These are phyloP conservation scores for Drosophila neocordata DNA, from an alignment of 1,140 invertebrate species.

Conservation along the genomic window DNA sequence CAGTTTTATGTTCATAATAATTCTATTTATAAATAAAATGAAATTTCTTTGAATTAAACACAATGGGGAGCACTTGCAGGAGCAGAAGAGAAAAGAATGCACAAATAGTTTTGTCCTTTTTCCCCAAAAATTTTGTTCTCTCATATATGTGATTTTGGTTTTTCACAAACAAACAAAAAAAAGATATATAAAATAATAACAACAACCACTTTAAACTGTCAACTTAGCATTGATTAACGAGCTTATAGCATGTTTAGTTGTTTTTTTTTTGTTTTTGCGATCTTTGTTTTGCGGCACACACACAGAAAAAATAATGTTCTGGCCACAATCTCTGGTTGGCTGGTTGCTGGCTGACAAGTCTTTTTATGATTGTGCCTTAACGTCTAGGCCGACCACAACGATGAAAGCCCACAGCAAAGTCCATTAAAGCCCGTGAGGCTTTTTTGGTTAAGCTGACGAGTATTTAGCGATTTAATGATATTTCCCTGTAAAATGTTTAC, in stretches of 20 bases:
- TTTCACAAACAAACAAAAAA: conserved; percentile 15
- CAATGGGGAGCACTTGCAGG: neutral
- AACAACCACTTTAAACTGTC: conserved; percentile 72
- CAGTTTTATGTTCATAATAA: neutral
- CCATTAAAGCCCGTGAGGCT: conserved; percentile 61
- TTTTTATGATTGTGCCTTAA: conserved; percentile 69
- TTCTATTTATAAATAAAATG: neutral
- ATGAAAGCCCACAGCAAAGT: conserved; percentile 53
- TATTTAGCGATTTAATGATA: conserved; percentile 54
- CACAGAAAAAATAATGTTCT: conserved; percentile 25
- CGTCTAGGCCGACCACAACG: conserved; percentile 51
- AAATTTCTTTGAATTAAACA: neutral
- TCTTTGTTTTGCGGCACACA: conserved; percentile 53
- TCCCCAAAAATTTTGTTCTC: conserved; percentile 9
- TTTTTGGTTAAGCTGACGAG: conserved; percentile 43
- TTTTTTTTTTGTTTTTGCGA: conserved; percentile 39
- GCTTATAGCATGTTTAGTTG: conserved; percentile 78
- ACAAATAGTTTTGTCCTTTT: neutral
- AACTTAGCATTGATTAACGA: conserved; percentile 79
- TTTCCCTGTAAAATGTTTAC: conserved; percentile 53
- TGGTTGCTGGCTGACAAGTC: conserved; percentile 58
- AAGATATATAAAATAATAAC: neutral
- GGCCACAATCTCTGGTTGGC: conserved; percentile 49
- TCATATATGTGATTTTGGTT: conserved; percentile 27
- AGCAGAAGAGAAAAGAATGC: neutral